These are phyloP conservation scores for Gastrophryne carolinensis DNA, from an alignment of 2,797 vertebrate genomes.

Conservation along the genomic window DNA sequence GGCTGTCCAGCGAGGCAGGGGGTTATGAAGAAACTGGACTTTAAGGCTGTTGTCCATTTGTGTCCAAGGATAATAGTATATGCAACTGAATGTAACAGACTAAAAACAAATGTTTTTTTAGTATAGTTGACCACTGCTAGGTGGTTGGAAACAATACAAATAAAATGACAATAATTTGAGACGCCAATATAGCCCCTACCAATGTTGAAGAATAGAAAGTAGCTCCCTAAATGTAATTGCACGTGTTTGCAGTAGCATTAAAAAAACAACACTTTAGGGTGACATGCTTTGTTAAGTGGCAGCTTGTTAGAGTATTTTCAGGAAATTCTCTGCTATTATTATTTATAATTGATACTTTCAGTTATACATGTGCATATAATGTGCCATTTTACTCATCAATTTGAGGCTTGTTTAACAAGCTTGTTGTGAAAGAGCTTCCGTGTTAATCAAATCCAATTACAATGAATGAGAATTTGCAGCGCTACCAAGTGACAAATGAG, in stretches of 20 bases:
- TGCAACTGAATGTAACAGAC: too few relatives aligned
- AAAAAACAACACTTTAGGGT: constrained; percentile 46
- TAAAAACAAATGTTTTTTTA: too few relatives aligned
- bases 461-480: constrained; percentile 22
- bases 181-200: background rate
- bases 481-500: constrained; percentile 11
- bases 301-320: constrained; percentile 40
- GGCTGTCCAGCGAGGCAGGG: too few relatives aligned
- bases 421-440: constrained; percentile 17
- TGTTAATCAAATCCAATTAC: constrained; percentile 36
- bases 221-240: constrained; percentile 28
- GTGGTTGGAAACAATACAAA: background rate
- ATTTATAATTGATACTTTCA: constrained; percentile 44
- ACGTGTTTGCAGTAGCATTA: constrained; percentile 30
- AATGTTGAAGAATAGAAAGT: constrained; percentile 6
- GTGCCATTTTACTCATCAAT: constrained; percentile 28
- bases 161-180: background rate
- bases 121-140: too few relatives aligned
- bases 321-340: constrained; percentile 30
- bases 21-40: too few relatives aligned
- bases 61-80: too few relatives aligned
- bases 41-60: too few relatives aligned
- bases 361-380: constrained; percentile 26
- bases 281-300: constrained; percentile 40
- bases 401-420: constrained; percentile 27